Base-by-base conservation (phyloP, 92 coral and sea anemone species). In the Parazoanthus darwini region DNA sequence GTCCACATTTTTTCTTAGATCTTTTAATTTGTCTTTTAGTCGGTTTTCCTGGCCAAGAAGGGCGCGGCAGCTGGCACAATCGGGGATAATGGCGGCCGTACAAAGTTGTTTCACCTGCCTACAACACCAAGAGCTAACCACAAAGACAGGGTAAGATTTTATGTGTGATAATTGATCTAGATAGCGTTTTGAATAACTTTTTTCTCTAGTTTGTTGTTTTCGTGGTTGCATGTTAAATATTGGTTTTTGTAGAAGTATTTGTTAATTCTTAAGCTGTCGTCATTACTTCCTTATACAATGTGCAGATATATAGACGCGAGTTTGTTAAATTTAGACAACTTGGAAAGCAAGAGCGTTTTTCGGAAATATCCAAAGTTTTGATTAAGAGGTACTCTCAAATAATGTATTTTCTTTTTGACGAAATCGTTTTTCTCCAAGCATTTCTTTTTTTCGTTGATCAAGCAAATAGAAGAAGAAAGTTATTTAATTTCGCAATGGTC, bases 1-100 rank as follows among this genome's bases (percentile, higher is more conserved):
- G 6, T 74, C 33, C 65, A 54, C 8, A 1, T 22, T 13, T 29
- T 79, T 13, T n/a, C 23, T 16, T 33, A 26, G 25, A 5, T 79
- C 20, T 79, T 58, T 54, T 22, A 51, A 35, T 33, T n/a, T 51
- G 8, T 36, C 23, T 79, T 79, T 11, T 29, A 79, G 83, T 79
- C 83, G 33, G 67, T 54, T 46, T 54, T 35, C 39, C 83, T 79
- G 39, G 71, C 83, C 39, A 79, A 50, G 67, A 79, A 35, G 82
- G 83, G 83, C 25, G 83, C 83, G 83, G 83, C 83, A 48, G 42
- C 36, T 79, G 42, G 83, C 63, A 23, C 25, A 23, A 22, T 14
- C 3, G 9, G 43, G 43, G 67, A 50, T 79, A 5, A 25, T 23
- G 70, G 83, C 65, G 70, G 48, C 7, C 70, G 14, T 56, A 29